A percentile compares a stretch with the other conserved stretches of the same genome.
Conservation (phyloP, 2,888 invertebrate genomes). For the Chrysolina oricalcia region DNA sequence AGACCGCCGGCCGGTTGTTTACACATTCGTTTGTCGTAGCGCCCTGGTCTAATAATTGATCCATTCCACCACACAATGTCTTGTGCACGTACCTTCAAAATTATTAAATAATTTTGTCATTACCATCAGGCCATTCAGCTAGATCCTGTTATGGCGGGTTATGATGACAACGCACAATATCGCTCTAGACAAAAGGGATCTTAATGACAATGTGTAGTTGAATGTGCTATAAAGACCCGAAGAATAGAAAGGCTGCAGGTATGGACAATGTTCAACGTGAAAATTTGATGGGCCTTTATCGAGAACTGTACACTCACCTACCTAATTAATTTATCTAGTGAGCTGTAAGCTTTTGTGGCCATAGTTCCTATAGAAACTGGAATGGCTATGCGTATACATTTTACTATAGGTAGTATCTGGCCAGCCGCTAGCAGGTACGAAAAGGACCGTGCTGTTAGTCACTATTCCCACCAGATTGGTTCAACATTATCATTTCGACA, state of each 20-base stretch:
- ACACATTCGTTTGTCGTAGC: neutral
- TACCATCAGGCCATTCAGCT: conserved; percentile 14
- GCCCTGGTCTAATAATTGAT: conserved; percentile 4
- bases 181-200: conserved; percentile 26
- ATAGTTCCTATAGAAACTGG: conserved; percentile 8
- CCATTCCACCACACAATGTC: conserved; percentile 19
- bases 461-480: neutral
- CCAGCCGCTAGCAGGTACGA: neutral
- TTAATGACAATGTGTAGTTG: conserved; percentile 25
- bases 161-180: conserved; percentile 19
- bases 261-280: conserved; percentile 20
- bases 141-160: conserved; percentile 20
- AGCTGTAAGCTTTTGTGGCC: neutral
- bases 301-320: conserved; percentile 21
- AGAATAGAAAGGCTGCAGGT: conserved; percentile 18
- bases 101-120: conserved; percentile 26
- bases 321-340: conserved; percentile 17
- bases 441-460: neutral
- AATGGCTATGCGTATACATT: neutral
- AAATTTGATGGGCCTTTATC: conserved; percentile 24
- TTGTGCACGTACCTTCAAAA: conserved; percentile 12
- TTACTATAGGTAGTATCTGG: neutral
- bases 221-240: conserved; percentile 23
- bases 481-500: too few species aligned
- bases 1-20: neutral